Base-by-base conservation (phyloP, 2,888 invertebrate genomes). In the Tridacna gigas region DNA sequence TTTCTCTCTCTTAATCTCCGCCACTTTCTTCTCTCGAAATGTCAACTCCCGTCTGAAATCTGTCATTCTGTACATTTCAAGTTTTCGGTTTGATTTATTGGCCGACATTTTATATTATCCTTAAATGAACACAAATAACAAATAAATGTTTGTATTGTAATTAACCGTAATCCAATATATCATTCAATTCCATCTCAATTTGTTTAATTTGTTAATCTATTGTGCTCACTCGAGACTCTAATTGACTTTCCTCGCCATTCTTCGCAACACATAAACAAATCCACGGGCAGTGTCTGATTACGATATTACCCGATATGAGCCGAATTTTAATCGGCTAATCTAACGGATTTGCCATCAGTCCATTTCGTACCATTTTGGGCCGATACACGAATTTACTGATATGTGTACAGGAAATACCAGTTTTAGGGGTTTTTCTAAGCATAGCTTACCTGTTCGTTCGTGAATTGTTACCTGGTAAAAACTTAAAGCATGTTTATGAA, bases 41-140 rank as follows among this genome's bases (percentile, higher is more conserved):
- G 88, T 79, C 11, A 90, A 79, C 60, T 90, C 90, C 61, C 89
- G 79, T 71, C 91, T 83, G 65, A 89, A 90, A 61, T 91, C 90
- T 7, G 84, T 78, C 51, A 83, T 84, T 79, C 80, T 86, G 47
- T 67, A 76, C 15, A 86, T 77, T 4, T 77, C 63, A 2, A 75
- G 45, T 63, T 63, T 75, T 45, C 28, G 61, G 22, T n/a, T 63
- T 13, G 61, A 37, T 77, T 69, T 77, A 26, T 47, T 51, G 5
- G 77, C 67, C 9, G 66, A 56, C 77, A 77, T 77, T 75, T 74
- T 67, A 37, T 45, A 18, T n/a, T 74, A 13, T 26, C 20, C 37
- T 20, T 3, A 60, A 74, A 74, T 56, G 11, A 20, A 26, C n/a
- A 37, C n/a, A 37, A 4, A 74, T 20, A 26, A 56, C 20, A 45